Evolutionary conservation across 2,113 vertebrate species (phyloP), one percentile per base, ranked within the genome.

Genomic region (Sapajus apella): DNA sequence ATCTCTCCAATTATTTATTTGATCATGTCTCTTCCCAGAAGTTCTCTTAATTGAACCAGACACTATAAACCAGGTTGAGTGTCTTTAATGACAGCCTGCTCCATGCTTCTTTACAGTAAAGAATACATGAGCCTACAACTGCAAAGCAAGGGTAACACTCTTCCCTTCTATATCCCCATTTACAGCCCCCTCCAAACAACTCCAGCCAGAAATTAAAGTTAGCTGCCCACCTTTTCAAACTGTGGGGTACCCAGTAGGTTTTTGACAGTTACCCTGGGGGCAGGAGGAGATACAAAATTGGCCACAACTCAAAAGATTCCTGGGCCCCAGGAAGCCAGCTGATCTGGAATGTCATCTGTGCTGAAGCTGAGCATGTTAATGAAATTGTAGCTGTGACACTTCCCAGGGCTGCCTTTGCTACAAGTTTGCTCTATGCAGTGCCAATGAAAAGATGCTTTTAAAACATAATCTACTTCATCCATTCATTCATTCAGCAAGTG

Each of bases 1-100:
- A 95, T 97, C 97, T 98, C 98, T 99, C 98, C 95, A 99, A 99
- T 99, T 99, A 99, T 99, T 99, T 98, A 99, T 99, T 95, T 96
- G 96, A 97, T 98, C 97, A 3, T 96, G 97, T 98, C 98, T 99
- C 99, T 98, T 99, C 99, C 99, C 97, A 99, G 98, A 98, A 96
- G 95, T 98, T 98, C 98, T 72, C 23, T 75, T 99, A 99, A 99
- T 99, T 98, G 98, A 98, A 98, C 98, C 98, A 99, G 99, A 99
- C 99, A 99, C 98, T 98, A 96, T 98, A 98, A 99, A 99, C 98
- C 98, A 98, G 98, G 99, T 98, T 98, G 99, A 97, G 90, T 89
- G 97, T 97, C 98, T 98, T 98, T 99, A 97, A 98, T 99, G 99
- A 98, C 98, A 98, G 97, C 97, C 95, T 88, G 94, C 98, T 98